These are phyloP conservation scores for Perognathus longimembris DNA, from an alignment of 2,113 vertebrate genomes.

Conservation along the genomic window DNA sequence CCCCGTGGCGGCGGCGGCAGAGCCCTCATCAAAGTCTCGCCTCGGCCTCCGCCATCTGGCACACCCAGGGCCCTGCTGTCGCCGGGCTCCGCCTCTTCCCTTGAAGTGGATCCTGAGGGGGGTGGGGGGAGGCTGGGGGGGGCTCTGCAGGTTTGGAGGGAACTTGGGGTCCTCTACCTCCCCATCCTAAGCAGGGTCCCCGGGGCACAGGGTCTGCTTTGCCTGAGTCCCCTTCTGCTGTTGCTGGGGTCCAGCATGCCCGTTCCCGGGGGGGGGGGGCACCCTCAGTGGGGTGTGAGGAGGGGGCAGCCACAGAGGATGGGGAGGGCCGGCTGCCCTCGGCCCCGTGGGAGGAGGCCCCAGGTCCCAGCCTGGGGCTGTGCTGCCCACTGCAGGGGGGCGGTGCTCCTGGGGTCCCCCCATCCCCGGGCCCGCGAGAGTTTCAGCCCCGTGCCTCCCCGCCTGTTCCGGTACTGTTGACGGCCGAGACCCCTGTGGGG, in stretches of 20 bases:
- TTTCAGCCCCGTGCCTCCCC: accelerated
- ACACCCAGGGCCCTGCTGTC: conserved; percentile 21
- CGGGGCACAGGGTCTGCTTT: not conserved
- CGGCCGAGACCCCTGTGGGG: not conserved
- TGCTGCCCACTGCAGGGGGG: too few species aligned
- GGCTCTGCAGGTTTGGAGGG: not conserved
- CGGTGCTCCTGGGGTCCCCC: too few species aligned
- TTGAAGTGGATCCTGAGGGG: not conserved
- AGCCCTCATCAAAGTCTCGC: not conserved
- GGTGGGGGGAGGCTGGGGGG: not conserved
- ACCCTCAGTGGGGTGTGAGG: not conserved
- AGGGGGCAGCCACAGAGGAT: accelerated
- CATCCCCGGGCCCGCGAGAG: too few species aligned
- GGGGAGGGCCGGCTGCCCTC: not conserved
- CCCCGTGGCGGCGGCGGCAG: not conserved
- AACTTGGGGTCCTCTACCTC: too few species aligned
- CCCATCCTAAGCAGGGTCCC: too few species aligned
- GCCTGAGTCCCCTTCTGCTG: not conserved
- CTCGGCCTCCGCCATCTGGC: not conserved
- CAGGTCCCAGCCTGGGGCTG: too few species aligned
- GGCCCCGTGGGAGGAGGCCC: too few species aligned
- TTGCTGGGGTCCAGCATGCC: not conserved
- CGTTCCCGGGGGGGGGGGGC: too few species aligned
- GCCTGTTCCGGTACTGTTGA: not conserved
- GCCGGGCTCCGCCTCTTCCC: not conserved